A percentile compares a stretch with the other conserved stretches of the same genome.
Evolutionary conservation across 2,888 invertebrate genomes (phyloP).

Genomic region (Colletes collaris): DNA sequence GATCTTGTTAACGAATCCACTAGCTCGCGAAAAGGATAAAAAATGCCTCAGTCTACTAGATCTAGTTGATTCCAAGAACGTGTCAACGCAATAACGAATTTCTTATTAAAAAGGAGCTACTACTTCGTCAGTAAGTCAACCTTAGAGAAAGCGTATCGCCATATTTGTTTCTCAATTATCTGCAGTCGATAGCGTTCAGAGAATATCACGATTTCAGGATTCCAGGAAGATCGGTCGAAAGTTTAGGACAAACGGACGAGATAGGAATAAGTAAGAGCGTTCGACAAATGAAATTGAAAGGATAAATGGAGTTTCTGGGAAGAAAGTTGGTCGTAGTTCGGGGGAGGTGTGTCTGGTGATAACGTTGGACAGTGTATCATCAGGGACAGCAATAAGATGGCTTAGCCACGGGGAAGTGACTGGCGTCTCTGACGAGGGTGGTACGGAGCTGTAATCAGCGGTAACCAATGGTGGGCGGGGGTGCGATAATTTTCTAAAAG

Average conservation of each 20-base stretch:
- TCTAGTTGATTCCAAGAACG: too few relatives aligned
- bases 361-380: conserved; percentile 54
- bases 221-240: background rate
- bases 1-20: too few relatives aligned
- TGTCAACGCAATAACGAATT: too few relatives aligned
- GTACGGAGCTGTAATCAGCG: conserved; percentile 68
- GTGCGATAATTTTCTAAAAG: conserved; percentile 57
- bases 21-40: too few relatives aligned
- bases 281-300: conserved; percentile 22
- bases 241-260: conserved; percentile 2
- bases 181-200: background rate
- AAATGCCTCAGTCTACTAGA: too few relatives aligned
- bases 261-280: background rate
- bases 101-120: too few relatives aligned
- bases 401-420: conserved; percentile 30
- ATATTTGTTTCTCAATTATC: background rate
- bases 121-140: too few relatives aligned
- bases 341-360: conserved; percentile 52
- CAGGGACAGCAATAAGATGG: conserved; percentile 42
- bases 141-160: too few relatives aligned
- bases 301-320: conserved; percentile 24
- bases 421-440: conserved; percentile 76
- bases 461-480: conserved; percentile 39
- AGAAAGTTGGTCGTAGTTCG: conserved; percentile 14
- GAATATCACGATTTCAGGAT: background rate